phyloP scores from a whole-genome alignment of 2,797 vertebrate genomes.

The Sebastes steindachneri region DNA sequence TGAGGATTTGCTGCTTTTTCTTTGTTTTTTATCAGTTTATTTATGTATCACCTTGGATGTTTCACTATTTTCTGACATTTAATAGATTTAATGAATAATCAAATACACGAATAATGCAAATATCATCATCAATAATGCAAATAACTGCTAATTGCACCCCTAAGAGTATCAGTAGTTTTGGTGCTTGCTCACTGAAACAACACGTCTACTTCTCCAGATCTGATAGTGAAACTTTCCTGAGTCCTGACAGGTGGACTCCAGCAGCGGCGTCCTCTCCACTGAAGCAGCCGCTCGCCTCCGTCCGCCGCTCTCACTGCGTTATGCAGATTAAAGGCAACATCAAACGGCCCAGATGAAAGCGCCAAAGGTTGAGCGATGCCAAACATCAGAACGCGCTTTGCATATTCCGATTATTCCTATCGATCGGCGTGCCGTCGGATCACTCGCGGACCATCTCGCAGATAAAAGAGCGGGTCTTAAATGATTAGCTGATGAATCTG shows the following conservation, averaged over 20 bases:
- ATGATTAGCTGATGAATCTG: conserved; percentile 81
- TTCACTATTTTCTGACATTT: neutral
- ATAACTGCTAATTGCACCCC: neutral
- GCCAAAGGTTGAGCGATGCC: conserved; percentile 75
- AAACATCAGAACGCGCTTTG: conserved; percentile 77
- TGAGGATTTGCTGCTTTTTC: neutral
- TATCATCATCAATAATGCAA: neutral
- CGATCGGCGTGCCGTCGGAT: conserved; percentile 72
- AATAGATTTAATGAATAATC: neutral
- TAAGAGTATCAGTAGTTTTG: too few species aligned
- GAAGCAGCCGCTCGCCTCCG: conserved; percentile 60
- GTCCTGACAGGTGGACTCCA: conserved; percentile 67
- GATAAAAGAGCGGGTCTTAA: conserved; percentile 79
- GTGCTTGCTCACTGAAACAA: neutral
- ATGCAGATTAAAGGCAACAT: conserved; percentile 77
- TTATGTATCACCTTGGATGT: neutral
- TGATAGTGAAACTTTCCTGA: conserved; percentile 5
- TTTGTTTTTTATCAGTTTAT: neutral
- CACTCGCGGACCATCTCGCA: conserved; percentile 56
- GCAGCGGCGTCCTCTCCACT: conserved; percentile 26
- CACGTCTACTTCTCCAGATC: neutral
- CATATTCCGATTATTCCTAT: conserved; percentile 77
- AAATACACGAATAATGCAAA: neutral
- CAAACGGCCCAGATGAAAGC: conserved; percentile 81
- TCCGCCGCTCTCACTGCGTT: conserved; percentile 51